Base-by-base conservation (phyloP, 2,888 invertebrate species). In the Frankliniella intonsa region DNA sequence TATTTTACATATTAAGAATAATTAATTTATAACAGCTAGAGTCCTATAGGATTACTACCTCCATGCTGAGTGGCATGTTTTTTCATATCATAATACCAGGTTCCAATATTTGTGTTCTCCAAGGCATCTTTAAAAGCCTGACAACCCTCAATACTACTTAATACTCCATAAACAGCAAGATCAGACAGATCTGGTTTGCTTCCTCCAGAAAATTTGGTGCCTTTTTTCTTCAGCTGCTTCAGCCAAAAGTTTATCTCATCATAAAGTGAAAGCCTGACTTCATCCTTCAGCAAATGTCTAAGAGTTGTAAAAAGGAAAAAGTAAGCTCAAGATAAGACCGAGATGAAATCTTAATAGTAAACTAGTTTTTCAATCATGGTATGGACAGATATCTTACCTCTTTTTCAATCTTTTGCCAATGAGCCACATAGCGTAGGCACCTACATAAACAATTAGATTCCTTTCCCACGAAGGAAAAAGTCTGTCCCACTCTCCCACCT, bases 81-180 rank as follows among this genome's bases (percentile, higher is more conserved):
- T 86, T 94, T 94, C 88, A 95, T 94, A 14, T 90, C 90, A 84
- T 91, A 90, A 87, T 94, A 98, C 98, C 98, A 95, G 38, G 87
- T 88, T 65, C 91, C 91, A 81, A 98, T 93, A 81, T 92, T 91
- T 0, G 97, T 95, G 85, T 95, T 90, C 3, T 90, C 85, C 62
- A 94, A 87, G 80, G 94, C 89, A 87, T 98, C 98, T 85, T 93
- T 89, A 87, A 98, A 98, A 0, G 98, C 96, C 76, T 90, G 88
- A 86, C 97, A 97, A 0, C 98, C 98, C 88, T 98, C 97, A 87
- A 98, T 97, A 86, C 97, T 97, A 87, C 92, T 94, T 8, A 98
- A 89, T 5, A 97, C 92, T 0, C 98, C 98, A 87, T 93, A 98
- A 0, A 98, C 94, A 0, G 97, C 92, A 81, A 99, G 89, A 90